Base-by-base conservation (phyloP, 2,113 vertebrate genomes). In the Chamaetylas fuelleborni region DNA sequence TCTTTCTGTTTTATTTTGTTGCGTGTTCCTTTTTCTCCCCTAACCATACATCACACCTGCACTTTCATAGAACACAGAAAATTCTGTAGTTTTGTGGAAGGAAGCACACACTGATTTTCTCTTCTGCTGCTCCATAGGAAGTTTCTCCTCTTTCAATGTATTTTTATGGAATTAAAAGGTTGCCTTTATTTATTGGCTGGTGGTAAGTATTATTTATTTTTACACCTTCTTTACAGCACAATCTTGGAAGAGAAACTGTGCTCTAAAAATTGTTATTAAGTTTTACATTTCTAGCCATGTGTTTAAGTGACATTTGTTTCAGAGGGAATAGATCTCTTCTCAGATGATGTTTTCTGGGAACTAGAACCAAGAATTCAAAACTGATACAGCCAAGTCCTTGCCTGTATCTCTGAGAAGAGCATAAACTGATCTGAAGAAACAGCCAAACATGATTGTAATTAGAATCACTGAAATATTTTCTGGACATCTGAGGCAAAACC, bases 191-290 rank as follows among this genome's bases (percentile, higher is more conserved):
- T 96, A 78, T 86, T 67, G 67, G 3, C 33, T 67, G 71, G 47
- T 56, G 16, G 50, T 80, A 88, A 82, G 60, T 65, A 82, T 42
- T 58, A 71, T 51, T 80, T 92, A 36, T 85, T 95, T 95, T 92
- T 77, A 73, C 66, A 65, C 56, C 82, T 96, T 94, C 95, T 96
- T 95, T 86, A 84, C 58, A 93, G 82, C 60, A 82, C 34, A 65
- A 12, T 92, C 86, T 90, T 97, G 86, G 84, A 97, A 96, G 89
- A 95, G 90, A 93, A 96, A 91, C 89, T 58, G 84, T 67, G 89
- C 69, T 93, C 72, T 95, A 88, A 97, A 88, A 81, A 11, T 72
- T 92, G 79, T 67, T 86, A 79, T 69, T 72, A 95, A 94, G 65
- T 61, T 94, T 91, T 91, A 62, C 79, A 92, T 87, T 96, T 97